phyloP scores from a whole-genome alignment of 1,140 invertebrate species.

The Hylaeus anthracinus region DNA sequence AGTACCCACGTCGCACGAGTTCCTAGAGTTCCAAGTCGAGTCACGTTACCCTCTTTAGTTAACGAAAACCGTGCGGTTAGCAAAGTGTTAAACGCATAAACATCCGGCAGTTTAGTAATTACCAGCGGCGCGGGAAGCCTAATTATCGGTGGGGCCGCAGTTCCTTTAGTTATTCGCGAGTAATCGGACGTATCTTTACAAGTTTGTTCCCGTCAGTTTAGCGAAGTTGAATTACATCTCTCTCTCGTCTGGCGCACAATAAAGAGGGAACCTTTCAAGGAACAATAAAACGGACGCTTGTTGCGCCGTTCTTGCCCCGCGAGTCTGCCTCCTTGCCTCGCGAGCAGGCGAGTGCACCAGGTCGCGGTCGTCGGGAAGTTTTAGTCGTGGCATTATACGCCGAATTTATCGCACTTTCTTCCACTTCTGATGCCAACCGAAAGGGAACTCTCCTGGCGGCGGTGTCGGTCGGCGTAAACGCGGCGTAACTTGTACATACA shows the following conservation, averaged over 20 bases:
- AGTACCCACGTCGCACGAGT: too few relatives aligned
- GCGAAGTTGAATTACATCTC: slow-evolving; percentile 8
- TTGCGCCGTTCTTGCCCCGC: slow-evolving; percentile 45
- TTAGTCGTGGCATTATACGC: slow-evolving; percentile 56
- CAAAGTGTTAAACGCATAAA: neutral
- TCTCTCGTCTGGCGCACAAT: neutral
- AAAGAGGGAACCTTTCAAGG: slow-evolving; percentile 26
- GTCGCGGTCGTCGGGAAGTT: slow-evolving; percentile 44
- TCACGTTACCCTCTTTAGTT: too few relatives aligned
- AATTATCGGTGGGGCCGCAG: neutral
- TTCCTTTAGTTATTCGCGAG: neutral
- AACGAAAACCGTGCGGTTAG: too few relatives aligned
- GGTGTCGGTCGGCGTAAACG: neutral
- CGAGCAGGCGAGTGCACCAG: slow-evolving; percentile 17
- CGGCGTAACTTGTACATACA: slow-evolving; percentile 18
- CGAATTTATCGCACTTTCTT: slow-evolving; percentile 72
- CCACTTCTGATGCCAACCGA: slow-evolving; percentile 68
- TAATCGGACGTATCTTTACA: slow-evolving; percentile 7
- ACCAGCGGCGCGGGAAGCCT: neutral
- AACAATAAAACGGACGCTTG: slow-evolving; percentile 55
- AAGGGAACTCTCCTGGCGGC: slow-evolving; percentile 51
- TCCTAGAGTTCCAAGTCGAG: too few relatives aligned
- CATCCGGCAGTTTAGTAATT: neutral
- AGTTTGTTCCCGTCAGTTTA: slow-evolving; percentile 14
- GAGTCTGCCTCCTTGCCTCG: neutral